phyloP scores from a whole-genome alignment of 2,113 vertebrate species.

The Vireo altiloquus region DNA sequence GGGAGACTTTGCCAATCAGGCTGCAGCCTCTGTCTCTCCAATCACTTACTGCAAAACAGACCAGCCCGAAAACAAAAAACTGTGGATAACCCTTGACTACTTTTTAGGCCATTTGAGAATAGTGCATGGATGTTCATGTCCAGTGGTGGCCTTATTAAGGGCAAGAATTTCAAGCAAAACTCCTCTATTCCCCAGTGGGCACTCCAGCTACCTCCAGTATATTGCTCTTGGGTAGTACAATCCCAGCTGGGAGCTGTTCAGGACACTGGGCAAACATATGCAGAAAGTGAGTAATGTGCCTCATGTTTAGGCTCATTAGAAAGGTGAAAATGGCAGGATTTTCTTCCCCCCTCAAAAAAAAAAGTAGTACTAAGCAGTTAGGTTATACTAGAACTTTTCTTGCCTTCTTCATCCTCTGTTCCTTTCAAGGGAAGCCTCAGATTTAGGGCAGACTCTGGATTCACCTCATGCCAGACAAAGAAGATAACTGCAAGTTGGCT shows the following conservation, averaged over 20 bases:
- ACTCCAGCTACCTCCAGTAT: neutral
- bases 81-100: neutral
- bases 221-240: fast-evolving
- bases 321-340: neutral
- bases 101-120: neutral
- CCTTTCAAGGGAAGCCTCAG: neutral
- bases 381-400: neutral
- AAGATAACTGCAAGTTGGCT: neutral
- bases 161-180: neutral
- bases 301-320: neutral
- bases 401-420: neutral
- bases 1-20: neutral
- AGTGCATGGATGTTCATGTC: neutral
- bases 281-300: neutral
- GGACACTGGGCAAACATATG: neutral
- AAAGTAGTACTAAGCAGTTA: neutral
- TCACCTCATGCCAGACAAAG: neutral
- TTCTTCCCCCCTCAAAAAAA: neutral
- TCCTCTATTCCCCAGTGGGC: neutral
- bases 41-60: neutral
- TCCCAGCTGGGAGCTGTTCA: neutral
- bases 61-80: neutral
- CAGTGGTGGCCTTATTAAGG: neutral
- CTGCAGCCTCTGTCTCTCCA: neutral
- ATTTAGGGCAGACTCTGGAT: neutral